Base-by-base conservation (phyloP, 2,888 invertebrate species). In the Leistus spinibarbis region DNA sequence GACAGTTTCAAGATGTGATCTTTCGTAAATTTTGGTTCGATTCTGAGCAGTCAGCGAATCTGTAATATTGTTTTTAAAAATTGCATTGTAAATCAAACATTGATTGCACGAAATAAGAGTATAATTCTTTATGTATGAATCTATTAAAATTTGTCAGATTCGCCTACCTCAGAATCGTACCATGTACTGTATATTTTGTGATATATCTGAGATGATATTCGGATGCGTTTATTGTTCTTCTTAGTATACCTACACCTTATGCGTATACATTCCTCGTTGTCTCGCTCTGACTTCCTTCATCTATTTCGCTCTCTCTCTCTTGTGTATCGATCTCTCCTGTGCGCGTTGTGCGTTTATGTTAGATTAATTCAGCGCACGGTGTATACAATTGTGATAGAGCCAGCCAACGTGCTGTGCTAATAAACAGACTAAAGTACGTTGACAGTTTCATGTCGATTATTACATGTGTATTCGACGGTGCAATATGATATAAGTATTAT, bases 401-500 rank as follows among this genome's bases (percentile, higher is more conserved):
- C 40, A 40, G 40, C 40, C 40, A 40, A 40, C 40, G 40, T 40
- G 40, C 40, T 40, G 60, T 54, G 23, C 54, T 73, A 66, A 64
- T 64, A 27, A 40, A 66, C 72, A n/a, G 65, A 56, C 22, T 56
- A 16, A 24, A 64, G 62, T 73, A 67, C 65, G 73, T 67, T 40
- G 73, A 67, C 65, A 67, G 24, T 66, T 60, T 40, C 40, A 40
- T 57, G 66, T 72, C 72, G 57, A 72, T 66, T 10, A 40, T 40
- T 40, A 40, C 13, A 40, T 40, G 40, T 40, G 40, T 40, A 53
- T 53, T 69, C 62, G 63, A 69, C 62, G 63, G 62, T 71, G 73
- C 73, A 73, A 73, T 73, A 73, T 67, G 13, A 73, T 73, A 17
- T 73, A 67, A 73, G 67, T 73, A 73, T 73, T 73, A 67, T 17